These are phyloP conservation scores for Calliopum simillimum DNA, from an alignment of 2,888 invertebrate genomes.

Conservation along the genomic window DNA sequence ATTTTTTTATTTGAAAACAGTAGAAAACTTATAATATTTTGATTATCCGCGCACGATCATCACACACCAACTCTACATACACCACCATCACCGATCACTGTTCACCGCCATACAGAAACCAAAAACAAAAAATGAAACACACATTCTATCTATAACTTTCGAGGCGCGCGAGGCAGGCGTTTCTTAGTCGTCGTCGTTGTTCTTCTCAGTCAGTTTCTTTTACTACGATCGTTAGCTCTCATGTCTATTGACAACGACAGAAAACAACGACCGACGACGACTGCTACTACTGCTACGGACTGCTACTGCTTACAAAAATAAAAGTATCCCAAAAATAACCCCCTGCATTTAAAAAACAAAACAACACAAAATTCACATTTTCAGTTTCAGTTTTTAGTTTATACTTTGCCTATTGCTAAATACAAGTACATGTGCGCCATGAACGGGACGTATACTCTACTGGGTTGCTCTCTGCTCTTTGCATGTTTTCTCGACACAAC, in stretches of 20 bases:
- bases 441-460: background rate
- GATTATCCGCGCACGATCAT: background rate
- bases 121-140: background rate
- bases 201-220: conserved; percentile 11
- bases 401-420: no score
- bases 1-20: no score
- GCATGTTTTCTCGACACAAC: background rate
- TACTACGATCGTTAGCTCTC: conserved; percentile 50
- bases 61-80: no score
- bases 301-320: conserved; percentile 44
- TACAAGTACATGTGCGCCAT: background rate
- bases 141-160: conserved; percentile 18
- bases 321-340: conserved; percentile 60
- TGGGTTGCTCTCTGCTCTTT: background rate
- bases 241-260: conserved; percentile 48
- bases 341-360: conserved; percentile 48
- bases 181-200: no score
- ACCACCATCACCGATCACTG: background rate
- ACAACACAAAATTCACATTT: background rate
- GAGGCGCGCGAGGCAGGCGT: no score
- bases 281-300: conserved; percentile 37
- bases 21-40: no score
- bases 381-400: conserved; percentile 10
- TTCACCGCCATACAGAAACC: background rate
- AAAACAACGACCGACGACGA: no score